Percentiles rank a stretch among this genome's conserved stretches.
These are phyloP conservation scores for Rhynchomys soricoides DNA, from an alignment of 2,113 vertebrate genomes.

Conservation along the genomic window DNA sequence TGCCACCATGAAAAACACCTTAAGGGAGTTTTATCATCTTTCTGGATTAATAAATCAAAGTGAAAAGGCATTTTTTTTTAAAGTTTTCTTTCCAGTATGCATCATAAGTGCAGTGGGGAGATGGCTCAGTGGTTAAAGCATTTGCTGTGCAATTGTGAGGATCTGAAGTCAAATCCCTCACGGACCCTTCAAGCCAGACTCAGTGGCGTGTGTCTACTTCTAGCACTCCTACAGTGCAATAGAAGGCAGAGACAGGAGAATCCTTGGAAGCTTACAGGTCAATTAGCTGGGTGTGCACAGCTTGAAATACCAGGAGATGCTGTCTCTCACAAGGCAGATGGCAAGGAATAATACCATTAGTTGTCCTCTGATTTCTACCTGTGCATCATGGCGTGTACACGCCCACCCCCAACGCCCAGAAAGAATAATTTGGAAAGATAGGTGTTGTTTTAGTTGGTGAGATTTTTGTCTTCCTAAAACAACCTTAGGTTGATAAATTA, in stretches of 20 bases:
- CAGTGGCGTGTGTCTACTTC: not conserved
- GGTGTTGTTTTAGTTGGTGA: constrained; percentile 67
- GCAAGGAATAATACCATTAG: not conserved
- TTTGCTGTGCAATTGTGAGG: not conserved
- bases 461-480: constrained; percentile 63
- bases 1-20: constrained; percentile 57
- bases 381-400: too few relatives aligned
- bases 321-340: not conserved
- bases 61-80: constrained; percentile 66
- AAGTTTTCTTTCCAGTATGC: constrained; percentile 56
- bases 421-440: constrained; percentile 80
- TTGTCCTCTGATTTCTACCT: not conserved
- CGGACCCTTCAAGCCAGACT: not conserved
- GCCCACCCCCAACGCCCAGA: rapidly evolving
- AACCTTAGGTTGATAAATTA: constrained; percentile 74
- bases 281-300: not conserved
- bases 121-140: too few relatives aligned
- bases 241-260: not conserved
- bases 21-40: constrained; percentile 71
- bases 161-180: not conserved
- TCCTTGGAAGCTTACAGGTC: not conserved
- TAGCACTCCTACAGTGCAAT: not conserved
- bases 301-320: not conserved
- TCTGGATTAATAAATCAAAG: constrained; percentile 65
- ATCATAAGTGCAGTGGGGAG: not conserved